Conservation (phyloP, 2,113 vertebrate genomes). For the Scophthalmus maximus region DNA sequence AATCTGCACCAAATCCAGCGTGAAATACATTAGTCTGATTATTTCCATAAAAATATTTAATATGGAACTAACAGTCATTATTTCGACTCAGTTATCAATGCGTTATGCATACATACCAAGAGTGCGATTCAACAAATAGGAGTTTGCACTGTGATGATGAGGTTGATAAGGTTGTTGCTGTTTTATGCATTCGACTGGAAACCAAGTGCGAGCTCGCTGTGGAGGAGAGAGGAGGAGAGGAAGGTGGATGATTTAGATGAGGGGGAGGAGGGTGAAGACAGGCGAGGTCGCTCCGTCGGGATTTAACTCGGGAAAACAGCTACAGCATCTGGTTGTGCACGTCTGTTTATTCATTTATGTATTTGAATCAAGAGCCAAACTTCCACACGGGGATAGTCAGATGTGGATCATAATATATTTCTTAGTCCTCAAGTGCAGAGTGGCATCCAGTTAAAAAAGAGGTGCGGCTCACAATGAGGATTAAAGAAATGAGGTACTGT, state of each 20-base stretch:
- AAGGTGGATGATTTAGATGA: conserved; percentile 55
- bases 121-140: background rate
- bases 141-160: background rate
- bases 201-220: background rate
- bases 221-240: conserved; percentile 23
- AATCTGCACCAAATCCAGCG: no score
- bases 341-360: background rate
- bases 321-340: background rate
- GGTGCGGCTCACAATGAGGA: background rate
- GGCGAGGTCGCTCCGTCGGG: conserved; percentile 49
- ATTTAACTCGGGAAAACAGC: conserved; percentile 37
- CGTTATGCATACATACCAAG: no score
- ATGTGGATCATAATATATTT: background rate
- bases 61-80: no score
- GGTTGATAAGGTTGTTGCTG: conserved; percentile 44
- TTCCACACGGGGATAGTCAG: background rate
- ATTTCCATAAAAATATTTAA: no score
- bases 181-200: conserved; percentile 32
- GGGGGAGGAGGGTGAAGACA: conserved; percentile 44
- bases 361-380: background rate
- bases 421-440: background rate
- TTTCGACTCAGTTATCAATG: no score
- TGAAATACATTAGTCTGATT: no score
- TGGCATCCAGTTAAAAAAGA: background rate
- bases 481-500: background rate